phyloP scores from a whole-genome alignment of 2,888 invertebrate genomes.

The Willowsia nigromaculata region DNA sequence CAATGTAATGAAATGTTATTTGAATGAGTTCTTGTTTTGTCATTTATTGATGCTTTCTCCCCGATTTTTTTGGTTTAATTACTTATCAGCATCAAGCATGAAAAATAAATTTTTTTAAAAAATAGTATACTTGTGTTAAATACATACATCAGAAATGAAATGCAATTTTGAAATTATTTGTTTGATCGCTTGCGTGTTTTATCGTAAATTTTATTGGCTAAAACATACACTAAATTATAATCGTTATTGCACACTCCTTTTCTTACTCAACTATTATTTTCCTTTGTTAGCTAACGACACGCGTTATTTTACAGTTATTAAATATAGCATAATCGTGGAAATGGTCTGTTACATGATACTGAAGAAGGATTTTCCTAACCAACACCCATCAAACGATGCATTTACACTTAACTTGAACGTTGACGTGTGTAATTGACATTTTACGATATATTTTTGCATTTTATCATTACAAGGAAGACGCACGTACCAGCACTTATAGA shows the following conservation, averaged over 20 bases:
- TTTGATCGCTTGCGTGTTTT: background rate
- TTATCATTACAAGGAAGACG: background rate
- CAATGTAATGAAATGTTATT: too few relatives aligned
- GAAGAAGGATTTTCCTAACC: too few relatives aligned
- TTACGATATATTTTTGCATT: background rate
- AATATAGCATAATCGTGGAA: background rate
- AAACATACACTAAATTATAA: background rate
- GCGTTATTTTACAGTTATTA: background rate
- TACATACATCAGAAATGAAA: background rate
- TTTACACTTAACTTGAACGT: background rate
- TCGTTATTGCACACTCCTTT: constrained; percentile 19
- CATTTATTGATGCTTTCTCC: too few relatives aligned
- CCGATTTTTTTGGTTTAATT: too few relatives aligned
- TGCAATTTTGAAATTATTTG: background rate
- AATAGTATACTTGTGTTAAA: background rate
- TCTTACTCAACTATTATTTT: constrained; percentile 8
- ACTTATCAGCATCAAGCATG: too few relatives aligned
- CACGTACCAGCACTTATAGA: background rate
- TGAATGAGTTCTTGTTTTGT: too few relatives aligned
- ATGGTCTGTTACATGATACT: background rate
- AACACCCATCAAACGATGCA: background rate
- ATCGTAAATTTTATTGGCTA: background rate
- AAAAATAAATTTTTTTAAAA: too few relatives aligned
- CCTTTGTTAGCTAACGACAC: background rate
- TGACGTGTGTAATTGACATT: background rate